These are phyloP conservation scores for Dreissena rostriformis DNA, from an alignment of 1,140 invertebrate species.

Conservation along the genomic window DNA sequence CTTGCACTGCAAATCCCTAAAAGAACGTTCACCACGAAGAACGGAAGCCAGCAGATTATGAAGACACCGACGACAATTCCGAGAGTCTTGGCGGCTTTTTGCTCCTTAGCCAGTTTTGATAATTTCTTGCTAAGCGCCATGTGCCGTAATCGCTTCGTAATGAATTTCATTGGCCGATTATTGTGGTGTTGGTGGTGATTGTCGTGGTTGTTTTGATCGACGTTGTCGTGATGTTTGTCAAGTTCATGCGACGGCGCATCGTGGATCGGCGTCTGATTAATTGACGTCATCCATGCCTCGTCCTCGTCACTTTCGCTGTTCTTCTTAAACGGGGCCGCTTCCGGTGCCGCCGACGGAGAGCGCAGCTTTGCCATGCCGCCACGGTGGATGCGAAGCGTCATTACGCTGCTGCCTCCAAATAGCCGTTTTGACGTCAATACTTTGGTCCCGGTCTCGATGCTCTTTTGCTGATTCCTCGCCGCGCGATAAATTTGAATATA, in stretches of 20 bases:
- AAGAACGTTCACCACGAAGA: no score
- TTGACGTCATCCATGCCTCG: constrained; percentile 44
- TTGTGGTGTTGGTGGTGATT: no score
- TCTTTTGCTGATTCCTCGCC: constrained; percentile 73
- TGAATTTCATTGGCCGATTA: no score
- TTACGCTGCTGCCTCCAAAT: constrained; percentile 71
- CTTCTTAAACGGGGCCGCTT: constrained; percentile 14
- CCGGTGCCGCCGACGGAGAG: constrained; percentile 23
- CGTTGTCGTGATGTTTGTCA: background rate
- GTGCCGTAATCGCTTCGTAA: no score
- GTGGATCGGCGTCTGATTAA: constrained; percentile 58
- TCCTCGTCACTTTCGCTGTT: constrained; percentile 48
- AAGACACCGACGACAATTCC: no score
- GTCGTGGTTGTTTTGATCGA: constrained; percentile 4
- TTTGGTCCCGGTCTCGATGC: constrained; percentile 73
- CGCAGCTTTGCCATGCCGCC: no score
- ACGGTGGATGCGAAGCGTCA: constrained; percentile 78
- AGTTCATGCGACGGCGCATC: constrained; percentile 18
- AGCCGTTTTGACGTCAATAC: constrained; percentile 67
- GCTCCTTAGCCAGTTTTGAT: no score
- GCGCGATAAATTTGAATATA: no score
- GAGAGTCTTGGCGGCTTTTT: no score
- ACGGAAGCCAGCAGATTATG: no score
- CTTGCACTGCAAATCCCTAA: no score
- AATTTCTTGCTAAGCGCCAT: no score